Evolutionary conservation across 2,888 invertebrate species (phyloP), one percentile per base, ranked within the genome.

Genomic region (Julus scandinavius): DNA sequence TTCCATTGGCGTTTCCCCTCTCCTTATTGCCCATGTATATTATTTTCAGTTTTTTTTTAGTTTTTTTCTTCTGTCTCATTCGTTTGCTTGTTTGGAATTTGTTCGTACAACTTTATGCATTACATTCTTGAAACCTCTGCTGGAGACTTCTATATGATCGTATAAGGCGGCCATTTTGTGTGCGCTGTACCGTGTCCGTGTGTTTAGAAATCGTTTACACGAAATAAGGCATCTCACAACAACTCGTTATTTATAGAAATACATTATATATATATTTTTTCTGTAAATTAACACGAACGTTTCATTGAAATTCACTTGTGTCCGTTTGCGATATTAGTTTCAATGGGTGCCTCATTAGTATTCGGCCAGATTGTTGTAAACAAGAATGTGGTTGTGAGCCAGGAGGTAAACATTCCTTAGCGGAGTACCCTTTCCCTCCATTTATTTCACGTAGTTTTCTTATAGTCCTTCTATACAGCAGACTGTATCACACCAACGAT

Each of bases 261-360:
- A 54, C 15, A 15, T 54, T 54, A 2, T 13, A 15, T 54, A 2
- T 13, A 15, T 54, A 4, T 54, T 54, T 54, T 13, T 15, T 54
- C 17, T 17, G 54, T 17, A 54, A 54, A 54, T 9, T 54, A 54
- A 54, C 54, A 13, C 54, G 13, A 54, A 54, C 54, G 9, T 15
- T 13, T 3, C 13, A 54, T 54, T 15, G 54, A 9, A 54, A 54
- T 54, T 54, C 54, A 54, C 54, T 17, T 4, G 54, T 9, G 54
- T 54, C 54, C 54, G 15, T 54, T 54, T 15, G 9, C 54, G 9
- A 13, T 54, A 54, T 54, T 54, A 54, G 54, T 54, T 54, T 54
- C 54, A 54, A 54, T 54, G 54, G 54, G 54, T 54, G 54, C 54
- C 54, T 54, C 54, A 54, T 54, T 54, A 54, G 54, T 54, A 54